These are phyloP conservation scores for Platysternon megacephalum DNA, from an alignment of 2,113 vertebrate species.

Conservation along the genomic window DNA sequence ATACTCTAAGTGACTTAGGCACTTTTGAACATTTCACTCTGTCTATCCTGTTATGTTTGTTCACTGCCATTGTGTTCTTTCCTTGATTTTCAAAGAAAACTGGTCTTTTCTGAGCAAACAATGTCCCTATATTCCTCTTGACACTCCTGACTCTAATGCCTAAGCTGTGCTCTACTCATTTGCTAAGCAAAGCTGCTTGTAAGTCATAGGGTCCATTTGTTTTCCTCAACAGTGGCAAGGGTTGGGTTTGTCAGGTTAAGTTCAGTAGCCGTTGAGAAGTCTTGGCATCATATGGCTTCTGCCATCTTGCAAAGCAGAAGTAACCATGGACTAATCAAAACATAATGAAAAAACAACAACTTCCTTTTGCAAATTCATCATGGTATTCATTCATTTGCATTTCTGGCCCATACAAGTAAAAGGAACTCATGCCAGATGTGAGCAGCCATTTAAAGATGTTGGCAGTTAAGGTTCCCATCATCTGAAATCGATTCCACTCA, in stretches of 20 bases:
- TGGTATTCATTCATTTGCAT: slow-evolving; percentile 60
- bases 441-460: slow-evolving; percentile 22
- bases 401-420: slow-evolving; percentile 55
- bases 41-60: neutral
- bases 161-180: neutral
- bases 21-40: slow-evolving; percentile 12
- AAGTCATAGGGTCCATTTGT: slow-evolving; percentile 64
- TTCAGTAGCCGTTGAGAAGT: slow-evolving; percentile 45
- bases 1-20: neutral
- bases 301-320: neutral
- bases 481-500: neutral
- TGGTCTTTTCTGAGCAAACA: slow-evolving; percentile 19
- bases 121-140: slow-evolving; percentile 36
- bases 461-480: slow-evolving; percentile 26
- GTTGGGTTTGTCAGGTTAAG: slow-evolving; percentile 55
- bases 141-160: slow-evolving; percentile 36
- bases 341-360: slow-evolving; percentile 45
- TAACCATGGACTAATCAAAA: slow-evolving; percentile 59
- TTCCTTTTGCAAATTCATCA: slow-evolving; percentile 60
- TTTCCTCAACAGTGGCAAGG: slow-evolving; percentile 60
- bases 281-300: slow-evolving; percentile 45
- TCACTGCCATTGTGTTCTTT: slow-evolving; percentile 22
- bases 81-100: slow-evolving; percentile 44
- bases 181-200: slow-evolving; percentile 18
- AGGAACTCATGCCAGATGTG: slow-evolving; percentile 34